A percentile compares a stretch with the other conserved stretches of the same genome.
These are phyloP conservation scores for Neopelma chrysocephalum DNA, from an alignment of 2,797 vertebrate species.

Conservation along the genomic window DNA sequence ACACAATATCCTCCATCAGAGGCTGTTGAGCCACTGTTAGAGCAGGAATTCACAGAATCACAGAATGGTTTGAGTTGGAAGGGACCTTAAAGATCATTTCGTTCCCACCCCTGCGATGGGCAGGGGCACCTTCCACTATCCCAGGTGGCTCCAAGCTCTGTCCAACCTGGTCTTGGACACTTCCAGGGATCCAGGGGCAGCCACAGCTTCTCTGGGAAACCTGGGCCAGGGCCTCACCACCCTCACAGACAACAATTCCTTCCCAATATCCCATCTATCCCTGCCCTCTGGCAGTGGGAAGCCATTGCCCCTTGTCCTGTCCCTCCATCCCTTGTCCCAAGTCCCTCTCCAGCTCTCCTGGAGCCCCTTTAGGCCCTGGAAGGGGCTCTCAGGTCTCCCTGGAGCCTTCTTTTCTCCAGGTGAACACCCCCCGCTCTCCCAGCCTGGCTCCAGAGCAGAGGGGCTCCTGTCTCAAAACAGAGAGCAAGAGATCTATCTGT, in stretches of 20 bases:
- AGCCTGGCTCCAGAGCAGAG: not conserved
- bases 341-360: not conserved
- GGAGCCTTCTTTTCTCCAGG: not conserved
- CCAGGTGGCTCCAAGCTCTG: fast-evolving
- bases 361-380: not conserved
- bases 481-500: not conserved
- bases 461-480: not conserved
- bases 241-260: not conserved
- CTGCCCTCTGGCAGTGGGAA: not conserved
- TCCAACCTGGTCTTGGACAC: not conserved
- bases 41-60: not conserved
- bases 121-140: not conserved
- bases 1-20: not conserved
- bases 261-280: fast-evolving
- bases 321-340: not conserved
- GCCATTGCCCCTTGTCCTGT: not conserved
- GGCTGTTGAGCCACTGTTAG: not conserved
- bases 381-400: not conserved
- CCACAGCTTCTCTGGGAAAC: not conserved
- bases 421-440: not conserved
- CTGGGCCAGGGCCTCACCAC: not conserved
- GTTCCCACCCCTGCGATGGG: fast-evolving
- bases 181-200: not conserved
- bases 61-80: not conserved
- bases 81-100: not conserved